These are phyloP conservation scores for Mormoops blainvillei DNA, from an alignment of 2,113 vertebrate genomes.

Conservation along the genomic window DNA sequence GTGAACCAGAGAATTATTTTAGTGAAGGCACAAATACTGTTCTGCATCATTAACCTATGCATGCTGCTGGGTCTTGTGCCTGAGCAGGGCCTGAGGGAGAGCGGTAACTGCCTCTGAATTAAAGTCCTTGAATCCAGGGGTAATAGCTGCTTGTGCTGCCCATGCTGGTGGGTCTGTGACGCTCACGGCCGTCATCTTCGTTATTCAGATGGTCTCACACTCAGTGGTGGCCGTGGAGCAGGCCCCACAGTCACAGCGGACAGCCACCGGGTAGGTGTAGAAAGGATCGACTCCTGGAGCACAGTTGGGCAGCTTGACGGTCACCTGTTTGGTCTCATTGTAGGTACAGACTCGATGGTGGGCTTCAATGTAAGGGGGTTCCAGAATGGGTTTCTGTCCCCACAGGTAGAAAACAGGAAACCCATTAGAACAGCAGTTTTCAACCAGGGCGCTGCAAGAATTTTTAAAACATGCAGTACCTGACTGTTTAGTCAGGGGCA, in stretches of 20 bases:
- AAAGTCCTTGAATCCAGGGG: not conserved
- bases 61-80: not conserved
- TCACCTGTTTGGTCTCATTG: slow-evolving; percentile 87
- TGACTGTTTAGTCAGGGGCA: too few species aligned
- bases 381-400: slow-evolving; percentile 89
- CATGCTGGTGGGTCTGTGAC: not conserved
- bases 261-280: slow-evolving; percentile 90
- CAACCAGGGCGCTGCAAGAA: not conserved
- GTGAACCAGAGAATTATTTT: not conserved
- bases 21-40: not conserved
- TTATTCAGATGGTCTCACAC: slow-evolving; percentile 85
- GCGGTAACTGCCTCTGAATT: not conserved
- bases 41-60: not conserved
- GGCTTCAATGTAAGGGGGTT: slow-evolving; percentile 90
- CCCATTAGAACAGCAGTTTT: slow-evolving; percentile 12
- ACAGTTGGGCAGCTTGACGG: slow-evolving; percentile 88
- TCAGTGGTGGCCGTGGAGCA: slow-evolving; percentile 90
- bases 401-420: slow-evolving; percentile 9
- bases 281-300: slow-evolving; percentile 80
- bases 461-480: too few species aligned
- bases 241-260: slow-evolving; percentile 88
- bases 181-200: not conserved
- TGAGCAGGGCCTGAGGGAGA: not conserved
- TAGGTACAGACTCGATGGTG: slow-evolving; percentile 93
- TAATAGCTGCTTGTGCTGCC: not conserved